These are phyloP conservation scores for Notolepis coatsorum DNA, from an alignment of 2,797 vertebrate species.

Conservation along the genomic window DNA sequence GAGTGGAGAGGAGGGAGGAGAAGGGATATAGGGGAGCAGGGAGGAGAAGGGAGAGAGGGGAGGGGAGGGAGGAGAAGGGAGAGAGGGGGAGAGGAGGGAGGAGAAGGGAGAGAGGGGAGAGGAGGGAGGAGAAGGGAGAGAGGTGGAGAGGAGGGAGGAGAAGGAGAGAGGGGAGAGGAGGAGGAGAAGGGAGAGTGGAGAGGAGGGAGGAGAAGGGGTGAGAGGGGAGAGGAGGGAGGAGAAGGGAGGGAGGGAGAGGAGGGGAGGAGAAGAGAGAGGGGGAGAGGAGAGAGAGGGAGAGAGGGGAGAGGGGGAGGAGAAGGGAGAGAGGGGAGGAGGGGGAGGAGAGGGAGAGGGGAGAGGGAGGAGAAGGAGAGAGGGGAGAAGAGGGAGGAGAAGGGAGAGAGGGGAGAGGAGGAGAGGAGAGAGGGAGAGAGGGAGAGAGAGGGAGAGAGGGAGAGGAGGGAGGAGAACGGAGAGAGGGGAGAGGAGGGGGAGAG, in stretches of 20 bases:
- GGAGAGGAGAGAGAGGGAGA: not conserved
- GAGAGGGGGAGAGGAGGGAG: not conserved
- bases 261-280: not conserved
- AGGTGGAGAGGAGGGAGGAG: not conserved
- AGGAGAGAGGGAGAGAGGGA: not conserved
- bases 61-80: not conserved
- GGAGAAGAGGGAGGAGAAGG: not conserved
- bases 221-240: not conserved
- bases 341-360: not conserved
- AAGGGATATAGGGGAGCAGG: slow-evolving; percentile 30
- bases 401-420: not conserved
- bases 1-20: no score
- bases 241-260: not conserved
- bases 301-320: not conserved
- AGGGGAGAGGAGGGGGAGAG: slow-evolving; percentile 44
- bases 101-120: not conserved
- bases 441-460: slow-evolving; percentile 57
- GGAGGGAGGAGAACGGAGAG: slow-evolving; percentile 43
- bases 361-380: not conserved
- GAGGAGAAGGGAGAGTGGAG: no score
- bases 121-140: no score
- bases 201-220: no score
- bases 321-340: not conserved
- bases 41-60: slow-evolving; percentile 16
- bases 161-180: not conserved